Evolutionary conservation across 2,113 vertebrate species (phyloP).

Genomic region (Centropus unirufus): DNA sequence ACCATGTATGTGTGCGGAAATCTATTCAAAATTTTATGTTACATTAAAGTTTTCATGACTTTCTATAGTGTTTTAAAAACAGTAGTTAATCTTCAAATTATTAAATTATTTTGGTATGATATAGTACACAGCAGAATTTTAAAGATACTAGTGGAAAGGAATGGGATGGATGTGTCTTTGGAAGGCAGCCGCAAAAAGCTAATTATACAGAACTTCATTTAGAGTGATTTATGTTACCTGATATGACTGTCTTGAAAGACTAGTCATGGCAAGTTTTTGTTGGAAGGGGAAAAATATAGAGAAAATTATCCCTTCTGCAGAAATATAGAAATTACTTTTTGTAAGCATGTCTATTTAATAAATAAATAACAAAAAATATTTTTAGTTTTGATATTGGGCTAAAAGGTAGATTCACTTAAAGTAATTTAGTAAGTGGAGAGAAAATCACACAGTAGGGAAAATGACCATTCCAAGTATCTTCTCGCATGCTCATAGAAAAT

Average conservation of each 20-base stretch:
- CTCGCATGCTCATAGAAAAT: not conserved
- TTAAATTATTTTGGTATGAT: not conserved
- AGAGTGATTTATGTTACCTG: slow-evolving; percentile 37
- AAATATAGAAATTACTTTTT: not conserved
- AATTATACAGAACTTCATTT: slow-evolving; percentile 29
- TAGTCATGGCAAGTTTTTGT: not conserved
- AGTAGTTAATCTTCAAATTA: slow-evolving; percentile 47
- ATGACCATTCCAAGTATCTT: not conserved
- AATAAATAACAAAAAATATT: not conserved
- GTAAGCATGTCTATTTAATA: not conserved
- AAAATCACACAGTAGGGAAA: not conserved
- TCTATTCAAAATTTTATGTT: slow-evolving; percentile 47
- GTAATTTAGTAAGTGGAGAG: not conserved
- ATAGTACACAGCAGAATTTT: not conserved
- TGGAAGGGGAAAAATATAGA: not conserved
- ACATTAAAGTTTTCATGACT: slow-evolving; percentile 31
- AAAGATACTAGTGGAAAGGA: not conserved
- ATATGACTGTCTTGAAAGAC: slow-evolving; percentile 15
- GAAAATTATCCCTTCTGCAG: not conserved
- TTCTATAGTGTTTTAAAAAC: slow-evolving; percentile 28
- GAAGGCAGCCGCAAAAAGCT: slow-evolving; percentile 17
- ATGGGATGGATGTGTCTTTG: not conserved
- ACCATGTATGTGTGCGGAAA: not conserved
- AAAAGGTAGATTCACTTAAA: not conserved
- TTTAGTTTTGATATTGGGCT: not conserved